These are phyloP conservation scores for Digitonthophagus gazella DNA, from an alignment of 2,888 invertebrate genomes.

Conservation along the genomic window DNA sequence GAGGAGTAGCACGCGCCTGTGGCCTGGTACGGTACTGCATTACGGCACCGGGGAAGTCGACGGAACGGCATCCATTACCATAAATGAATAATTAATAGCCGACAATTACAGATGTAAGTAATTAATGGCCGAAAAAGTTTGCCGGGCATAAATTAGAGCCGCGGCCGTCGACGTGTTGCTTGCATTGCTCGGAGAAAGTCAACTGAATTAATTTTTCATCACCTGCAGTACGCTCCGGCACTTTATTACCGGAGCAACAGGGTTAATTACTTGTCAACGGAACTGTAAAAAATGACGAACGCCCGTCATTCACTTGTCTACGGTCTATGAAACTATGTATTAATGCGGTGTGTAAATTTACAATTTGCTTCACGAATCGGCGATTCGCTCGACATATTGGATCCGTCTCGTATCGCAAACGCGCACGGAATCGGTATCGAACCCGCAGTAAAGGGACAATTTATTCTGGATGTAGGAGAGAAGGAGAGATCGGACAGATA, in stretches of 20 bases:
- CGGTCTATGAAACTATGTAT: too few relatives aligned
- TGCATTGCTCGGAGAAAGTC: not conserved
- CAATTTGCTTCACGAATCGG: too few relatives aligned
- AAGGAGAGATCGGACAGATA: not conserved
- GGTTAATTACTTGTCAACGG: constrained; percentile 12
- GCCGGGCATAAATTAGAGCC: not conserved
- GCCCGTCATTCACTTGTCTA: not conserved
- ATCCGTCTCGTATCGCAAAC: too few relatives aligned
- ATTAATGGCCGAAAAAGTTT: not conserved
- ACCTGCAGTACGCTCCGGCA: not conserved
- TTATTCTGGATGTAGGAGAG: not conserved
- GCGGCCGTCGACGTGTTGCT: not conserved
- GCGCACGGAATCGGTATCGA: too few relatives aligned
- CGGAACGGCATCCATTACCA: not conserved
- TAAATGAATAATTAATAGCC: not conserved
- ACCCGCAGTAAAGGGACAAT: not conserved
- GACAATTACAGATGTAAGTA: not conserved
- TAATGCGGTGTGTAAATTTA: too few relatives aligned
- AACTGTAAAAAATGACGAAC: not conserved
- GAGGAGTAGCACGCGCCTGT: not conserved
- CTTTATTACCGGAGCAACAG: constrained; percentile 10
- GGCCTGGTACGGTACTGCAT: not conserved
- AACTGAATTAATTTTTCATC: not conserved
- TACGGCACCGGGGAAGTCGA: not conserved
- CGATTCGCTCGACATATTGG: too few relatives aligned